A percentile compares a stretch with the other conserved stretches of the same genome.
phyloP scores from a whole-genome alignment of 2,888 invertebrate genomes.

The Polydrusus pterygomalis region DNA sequence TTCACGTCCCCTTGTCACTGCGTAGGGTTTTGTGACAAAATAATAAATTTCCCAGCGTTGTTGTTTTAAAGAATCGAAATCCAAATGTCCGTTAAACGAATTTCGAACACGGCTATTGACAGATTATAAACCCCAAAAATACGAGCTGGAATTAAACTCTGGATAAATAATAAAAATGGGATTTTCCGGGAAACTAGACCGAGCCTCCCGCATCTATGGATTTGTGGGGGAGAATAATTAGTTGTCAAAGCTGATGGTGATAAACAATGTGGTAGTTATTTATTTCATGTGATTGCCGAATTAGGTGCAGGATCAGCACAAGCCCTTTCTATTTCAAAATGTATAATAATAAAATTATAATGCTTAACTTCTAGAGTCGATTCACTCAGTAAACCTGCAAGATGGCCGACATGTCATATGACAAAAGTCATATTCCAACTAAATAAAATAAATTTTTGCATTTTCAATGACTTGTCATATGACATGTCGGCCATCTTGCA shows the following conservation, averaged over 20 bases:
- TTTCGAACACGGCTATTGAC: conserved; percentile 47
- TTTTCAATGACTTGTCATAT: too few species aligned
- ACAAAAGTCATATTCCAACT: too few species aligned
- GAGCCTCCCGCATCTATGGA: background rate
- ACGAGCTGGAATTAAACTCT: conserved; percentile 37
- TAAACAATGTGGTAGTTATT: background rate
- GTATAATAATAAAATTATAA: too few species aligned
- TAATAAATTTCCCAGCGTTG: conserved; percentile 35
- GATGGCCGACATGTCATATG: too few species aligned
- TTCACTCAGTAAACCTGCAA: too few species aligned
- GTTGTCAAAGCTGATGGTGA: background rate
- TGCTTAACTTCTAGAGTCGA: too few species aligned
- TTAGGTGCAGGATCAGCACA: too few species aligned
- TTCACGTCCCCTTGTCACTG: conserved; percentile 25
- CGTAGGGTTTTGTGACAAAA: conserved; percentile 32
- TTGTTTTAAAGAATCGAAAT: conserved; percentile 45
- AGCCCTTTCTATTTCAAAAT: too few species aligned
- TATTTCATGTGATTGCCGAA: background rate
- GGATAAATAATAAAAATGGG: conserved; percentile 33
- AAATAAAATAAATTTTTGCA: too few species aligned
- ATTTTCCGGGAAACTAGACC: conserved; percentile 15
- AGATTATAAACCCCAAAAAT: conserved; percentile 44
- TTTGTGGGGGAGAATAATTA: conserved; percentile 2
- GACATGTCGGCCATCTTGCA: too few species aligned
- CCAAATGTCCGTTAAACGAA: conserved; percentile 47